Percentiles rank a stretch among this genome's conserved stretches.
These are phyloP conservation scores for Tachysurus fulvidraco DNA, from an alignment of 2,113 vertebrate species.

Conservation along the genomic window DNA sequence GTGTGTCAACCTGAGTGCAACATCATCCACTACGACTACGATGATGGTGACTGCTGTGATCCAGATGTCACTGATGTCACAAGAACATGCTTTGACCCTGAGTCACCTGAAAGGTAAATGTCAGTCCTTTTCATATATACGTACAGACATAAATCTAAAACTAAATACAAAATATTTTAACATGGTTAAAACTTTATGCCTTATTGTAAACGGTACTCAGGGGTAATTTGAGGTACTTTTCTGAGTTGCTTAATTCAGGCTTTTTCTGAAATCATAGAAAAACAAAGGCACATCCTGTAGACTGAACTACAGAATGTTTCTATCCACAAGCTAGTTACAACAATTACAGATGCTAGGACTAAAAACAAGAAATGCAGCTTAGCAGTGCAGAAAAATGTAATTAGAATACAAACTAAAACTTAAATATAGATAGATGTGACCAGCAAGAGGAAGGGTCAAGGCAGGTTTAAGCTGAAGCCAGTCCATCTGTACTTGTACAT, in stretches of 20 bases:
- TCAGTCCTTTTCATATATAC: not conserved
- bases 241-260: not conserved
- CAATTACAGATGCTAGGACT: not conserved
- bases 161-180: not conserved
- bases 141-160: not conserved
- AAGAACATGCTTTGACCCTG: constrained; percentile 94
- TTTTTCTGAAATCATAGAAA: not conserved
- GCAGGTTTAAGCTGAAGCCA: not conserved
- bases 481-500: not conserved
- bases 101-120: constrained; percentile 86
- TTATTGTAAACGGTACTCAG: not conserved
- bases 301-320: not conserved
- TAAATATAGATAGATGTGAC: not conserved
- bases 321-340: not conserved
- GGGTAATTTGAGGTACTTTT: not conserved
- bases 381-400: not conserved
- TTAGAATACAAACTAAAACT: not conserved
- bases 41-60: constrained; percentile 95
- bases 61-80: constrained; percentile 75
- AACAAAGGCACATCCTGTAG: not conserved
- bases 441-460: not conserved
- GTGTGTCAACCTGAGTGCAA: constrained; percentile 90
- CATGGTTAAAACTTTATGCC: not conserved
- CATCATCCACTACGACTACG: constrained; percentile 90
- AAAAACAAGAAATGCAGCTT: not conserved